Conservation (phyloP, 2,888 invertebrate species). For the Thecocarcelia acutangulata region DNA sequence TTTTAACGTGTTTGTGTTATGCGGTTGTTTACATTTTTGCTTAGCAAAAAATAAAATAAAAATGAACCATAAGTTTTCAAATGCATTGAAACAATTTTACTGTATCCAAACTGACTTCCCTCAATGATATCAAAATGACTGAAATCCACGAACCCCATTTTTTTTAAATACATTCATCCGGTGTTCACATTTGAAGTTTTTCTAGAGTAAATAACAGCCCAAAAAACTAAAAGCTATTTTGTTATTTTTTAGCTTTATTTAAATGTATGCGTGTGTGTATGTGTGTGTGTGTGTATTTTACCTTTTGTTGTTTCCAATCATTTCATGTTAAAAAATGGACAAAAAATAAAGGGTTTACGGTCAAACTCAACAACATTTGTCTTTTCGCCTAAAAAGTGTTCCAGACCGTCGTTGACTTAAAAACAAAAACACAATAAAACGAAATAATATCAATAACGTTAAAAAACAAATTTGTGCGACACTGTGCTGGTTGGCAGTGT, state of each 20-base stretch:
- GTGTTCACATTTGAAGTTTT: constrained; percentile 21
- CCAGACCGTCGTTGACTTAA: constrained; percentile 10
- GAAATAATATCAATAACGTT: constrained; percentile 16
- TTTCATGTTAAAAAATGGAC: not conserved
- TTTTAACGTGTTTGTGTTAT: constrained; percentile 50
- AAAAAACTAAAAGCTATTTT: constrained; percentile 10
- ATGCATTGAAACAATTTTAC: not conserved
- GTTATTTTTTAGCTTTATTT: not conserved
- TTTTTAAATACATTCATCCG: constrained; percentile 2
- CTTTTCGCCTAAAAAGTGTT: constrained; percentile 27
- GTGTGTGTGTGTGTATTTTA: not conserved
- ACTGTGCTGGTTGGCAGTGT: not conserved
- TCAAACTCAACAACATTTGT: constrained; percentile 25
- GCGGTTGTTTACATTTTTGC: constrained; percentile 48
- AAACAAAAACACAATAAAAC: constrained; percentile 13
- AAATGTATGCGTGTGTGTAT: no score
- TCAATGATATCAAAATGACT: constrained; percentile 50
- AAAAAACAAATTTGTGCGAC: not conserved
- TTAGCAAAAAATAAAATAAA: constrained; percentile 25
- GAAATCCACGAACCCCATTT: constrained; percentile 30
- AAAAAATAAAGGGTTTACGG: constrained; percentile 28
- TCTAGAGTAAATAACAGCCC: constrained; percentile 35
- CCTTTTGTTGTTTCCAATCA: not conserved
- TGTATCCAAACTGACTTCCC: constrained; percentile 39
- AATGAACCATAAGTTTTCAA: constrained; percentile 1